Base-by-base conservation (phyloP, 2,888 invertebrate genomes). In the Ormyrus rosae region DNA sequence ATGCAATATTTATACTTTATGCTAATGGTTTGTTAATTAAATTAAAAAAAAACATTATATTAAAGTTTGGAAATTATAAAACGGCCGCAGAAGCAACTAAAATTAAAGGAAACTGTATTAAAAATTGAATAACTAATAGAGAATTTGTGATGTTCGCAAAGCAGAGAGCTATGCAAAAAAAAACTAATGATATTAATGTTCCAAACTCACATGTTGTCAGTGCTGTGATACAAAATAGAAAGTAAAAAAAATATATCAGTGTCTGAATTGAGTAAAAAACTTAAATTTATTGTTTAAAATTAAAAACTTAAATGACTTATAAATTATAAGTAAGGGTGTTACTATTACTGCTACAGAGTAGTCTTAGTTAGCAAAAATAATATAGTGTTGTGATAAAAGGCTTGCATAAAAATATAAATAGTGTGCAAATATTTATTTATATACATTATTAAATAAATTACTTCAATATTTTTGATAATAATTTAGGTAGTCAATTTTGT, bases 121-220 rank as follows among this genome's bases (percentile, higher is more conserved):
- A 73, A 11, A 73, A 56, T 67, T 55, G 34, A 11, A 45, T 34
- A 34, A 60, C 11, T 46, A 69, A 34, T 51, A 48, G 10, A 69
- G 45, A 58, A 53, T 50, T n/a, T 56, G 56, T 58, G 5, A 51
- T 50, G 10, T 48, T 50, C 60, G 60, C 68, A 73, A 77, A 80
- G 74, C 80, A 67, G 63, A 48, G 7, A 78, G 63, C 68, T 69
- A 45, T 68, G 69, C 60, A 55, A 60, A 46, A 74, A 73, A 65
- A 80, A 7, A 53, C 13, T 69, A 77, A 69, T 69, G 45, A 78
- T 80, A 78, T 81, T 74, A 77, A 77, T 80, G 19, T 76, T 80
- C 58, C 58, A 76, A 74, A 86, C 86, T 86, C 85, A 86, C 86
- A 83, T 86, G 85, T 83, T 84, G 83, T 86, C 84, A 83, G 83